These are phyloP conservation scores for Globicephala melas DNA, from an alignment of 2,113 vertebrate species.

Conservation along the genomic window DNA sequence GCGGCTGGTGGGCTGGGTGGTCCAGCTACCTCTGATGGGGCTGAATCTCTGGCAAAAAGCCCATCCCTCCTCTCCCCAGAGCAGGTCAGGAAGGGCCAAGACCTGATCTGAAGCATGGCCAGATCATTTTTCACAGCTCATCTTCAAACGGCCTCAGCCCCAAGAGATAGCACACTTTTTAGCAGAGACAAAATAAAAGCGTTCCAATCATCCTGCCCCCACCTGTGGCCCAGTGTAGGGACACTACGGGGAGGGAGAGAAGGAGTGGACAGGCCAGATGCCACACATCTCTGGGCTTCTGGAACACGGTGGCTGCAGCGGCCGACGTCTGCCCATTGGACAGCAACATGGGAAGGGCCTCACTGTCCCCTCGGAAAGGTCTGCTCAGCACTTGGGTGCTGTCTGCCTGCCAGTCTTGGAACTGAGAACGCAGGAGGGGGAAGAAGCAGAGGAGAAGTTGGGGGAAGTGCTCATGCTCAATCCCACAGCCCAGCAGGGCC, in stretches of 20 bases:
- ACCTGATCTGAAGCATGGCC: not conserved
- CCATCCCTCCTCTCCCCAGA: not conserved
- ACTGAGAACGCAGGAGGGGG: not conserved
- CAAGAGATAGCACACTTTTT: not conserved
- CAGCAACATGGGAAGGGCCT: not conserved
- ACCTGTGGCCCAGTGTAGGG: accelerated
- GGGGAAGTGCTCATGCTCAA: too few species aligned
- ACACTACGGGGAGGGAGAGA: too few species aligned
- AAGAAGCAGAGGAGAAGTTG: not conserved
- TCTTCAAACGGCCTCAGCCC: not conserved
- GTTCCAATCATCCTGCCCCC: not conserved
- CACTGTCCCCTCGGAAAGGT: not conserved
- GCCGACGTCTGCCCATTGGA: not conserved
- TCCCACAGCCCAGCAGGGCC: not conserved
- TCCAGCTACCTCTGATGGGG: not conserved
- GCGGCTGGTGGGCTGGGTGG: not conserved
- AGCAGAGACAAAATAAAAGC: not conserved
- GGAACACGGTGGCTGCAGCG: not conserved
- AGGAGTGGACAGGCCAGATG: accelerated
- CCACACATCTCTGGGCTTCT: not conserved
- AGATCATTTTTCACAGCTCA: not conserved
- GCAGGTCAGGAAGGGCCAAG: not conserved
- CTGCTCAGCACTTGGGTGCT: not conserved
- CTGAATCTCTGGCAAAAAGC: not conserved
- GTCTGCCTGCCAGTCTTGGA: not conserved